Evolutionary conservation across 2,797 vertebrate genomes (phyloP).

Genomic region (Moxostoma hubbsi): DNA sequence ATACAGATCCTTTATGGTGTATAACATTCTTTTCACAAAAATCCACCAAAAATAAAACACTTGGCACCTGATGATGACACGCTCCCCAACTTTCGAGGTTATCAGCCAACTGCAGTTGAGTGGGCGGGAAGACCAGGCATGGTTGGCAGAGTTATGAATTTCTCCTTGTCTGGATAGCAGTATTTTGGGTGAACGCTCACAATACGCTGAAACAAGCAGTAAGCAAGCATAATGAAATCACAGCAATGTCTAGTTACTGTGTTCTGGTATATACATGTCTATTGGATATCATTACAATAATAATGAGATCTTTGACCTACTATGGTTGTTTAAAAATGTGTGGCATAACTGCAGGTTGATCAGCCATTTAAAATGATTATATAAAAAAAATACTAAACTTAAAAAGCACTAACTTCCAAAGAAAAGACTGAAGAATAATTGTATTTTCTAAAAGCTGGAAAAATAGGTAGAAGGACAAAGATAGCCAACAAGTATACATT

Average conservation of each 20-base stretch:
- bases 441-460: not conserved
- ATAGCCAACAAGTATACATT: not conserved
- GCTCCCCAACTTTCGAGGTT: constrained; percentile 72
- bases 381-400: not conserved
- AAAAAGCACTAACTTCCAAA: not conserved
- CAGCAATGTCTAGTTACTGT: not conserved
- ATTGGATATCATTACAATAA: not conserved
- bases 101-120: constrained; percentile 84
- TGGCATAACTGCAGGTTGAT: not conserved
- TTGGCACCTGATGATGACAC: constrained; percentile 80
- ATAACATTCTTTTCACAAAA: not conserved
- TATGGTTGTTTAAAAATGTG: not conserved
- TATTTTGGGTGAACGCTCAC: constrained; percentile 70
- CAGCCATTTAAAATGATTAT: not conserved
- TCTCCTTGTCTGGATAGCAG: constrained; percentile 72
- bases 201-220: constrained; percentile 65
- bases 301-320: not conserved
- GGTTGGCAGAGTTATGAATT: constrained; percentile 73
- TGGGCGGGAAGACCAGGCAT: constrained; percentile 70
- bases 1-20: not conserved
- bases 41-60: not conserved
- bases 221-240: not conserved
- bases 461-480: too few species aligned
- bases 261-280: not conserved
- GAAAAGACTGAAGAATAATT: not conserved